Evolutionary conservation across 2,888 invertebrate species (phyloP), one percentile per base, ranked within the genome.

Genomic region (Crematogaster levior): DNA sequence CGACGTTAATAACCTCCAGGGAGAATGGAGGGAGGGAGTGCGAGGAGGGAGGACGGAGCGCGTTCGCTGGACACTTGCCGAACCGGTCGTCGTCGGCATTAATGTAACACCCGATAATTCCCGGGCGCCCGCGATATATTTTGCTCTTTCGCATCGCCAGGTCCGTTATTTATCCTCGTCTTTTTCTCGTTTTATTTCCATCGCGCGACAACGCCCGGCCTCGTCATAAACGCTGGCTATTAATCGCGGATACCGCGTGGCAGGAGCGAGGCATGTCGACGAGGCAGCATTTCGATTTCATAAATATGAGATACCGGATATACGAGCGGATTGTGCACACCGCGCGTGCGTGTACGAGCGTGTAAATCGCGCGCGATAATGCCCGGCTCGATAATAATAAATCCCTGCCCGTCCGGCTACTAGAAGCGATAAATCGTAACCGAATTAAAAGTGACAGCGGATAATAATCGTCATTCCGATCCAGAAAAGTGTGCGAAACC

Each of bases 41-140:
- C 1, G 43, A 1, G 30, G n/a, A 3, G 10, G 27, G 24, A 18
- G 75, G 10, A 24, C 84, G 86, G 72, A 82, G n/a, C 89, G 84
- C 89, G 86, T 83, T 85, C 83, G 82, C 87, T 86, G 82, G 85
- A 86, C 86, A 89, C 88, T 88, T 88, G 86, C 85, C 88, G 84
- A 85, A 86, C 88, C 84, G 89, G 85, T 86, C 84, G 84, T 24
- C 70, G 86, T 43, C 61, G 61, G 18, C 86, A 82, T 86, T 87
- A 86, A 87, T 89, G 86, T 85, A 79, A 87, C 88, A 86, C 86
- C 89, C 89, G 87, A 89, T 89, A 89, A 89, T 87, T 87, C 68
- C 84, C 63, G 68, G 48, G 48, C 43, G 53, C 37, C 37, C 81
- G 70, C 79, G 77, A 86, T 86, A 86, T 86, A 87, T 89, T 88